phyloP scores from a whole-genome alignment of 2,888 invertebrate genomes.

The Amphipyra berbera region DNA sequence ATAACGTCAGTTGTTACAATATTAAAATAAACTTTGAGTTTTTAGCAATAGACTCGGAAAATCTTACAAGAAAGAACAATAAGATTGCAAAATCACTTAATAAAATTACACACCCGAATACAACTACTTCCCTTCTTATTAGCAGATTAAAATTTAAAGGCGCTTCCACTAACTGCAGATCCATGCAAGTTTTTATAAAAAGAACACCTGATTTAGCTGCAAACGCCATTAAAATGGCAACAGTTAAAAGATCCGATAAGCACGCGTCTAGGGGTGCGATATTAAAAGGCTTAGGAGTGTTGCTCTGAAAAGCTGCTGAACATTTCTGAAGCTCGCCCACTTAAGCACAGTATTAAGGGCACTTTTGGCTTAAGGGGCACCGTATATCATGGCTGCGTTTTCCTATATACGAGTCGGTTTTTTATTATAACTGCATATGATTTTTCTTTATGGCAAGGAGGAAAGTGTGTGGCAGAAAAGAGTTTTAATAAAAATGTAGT shows the following conservation, averaged over 20 bases:
- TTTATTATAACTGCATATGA: constrained; percentile 56
- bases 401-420: constrained; percentile 64
- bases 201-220: constrained; percentile 59
- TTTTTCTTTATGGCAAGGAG: constrained; percentile 14
- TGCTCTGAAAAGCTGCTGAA: constrained; percentile 87
- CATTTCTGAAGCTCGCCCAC: constrained; percentile 87
- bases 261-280: constrained; percentile 79
- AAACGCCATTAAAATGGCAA: constrained; percentile 81
- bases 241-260: constrained; percentile 75
- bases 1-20: too few species aligned
- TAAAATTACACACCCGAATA: too few species aligned
- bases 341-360: constrained; percentile 89
- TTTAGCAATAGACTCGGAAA: too few species aligned
- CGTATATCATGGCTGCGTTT: constrained; percentile 84
- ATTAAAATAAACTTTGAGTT: too few species aligned
- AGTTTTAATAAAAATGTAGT: neutral
- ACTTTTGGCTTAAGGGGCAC: constrained; percentile 82
- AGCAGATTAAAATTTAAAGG: neutral
- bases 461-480: neutral
- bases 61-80: too few species aligned
- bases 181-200: constrained; percentile 31
- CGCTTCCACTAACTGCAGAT: constrained; percentile 5
- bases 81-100: too few species aligned
- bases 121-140: neutral
- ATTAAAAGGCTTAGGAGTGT: constrained; percentile 89